Evolutionary conservation across 2,797 vertebrate species (phyloP), one percentile per base, ranked within the genome.

Genomic region (Microcaecilia unicolor): DNA sequence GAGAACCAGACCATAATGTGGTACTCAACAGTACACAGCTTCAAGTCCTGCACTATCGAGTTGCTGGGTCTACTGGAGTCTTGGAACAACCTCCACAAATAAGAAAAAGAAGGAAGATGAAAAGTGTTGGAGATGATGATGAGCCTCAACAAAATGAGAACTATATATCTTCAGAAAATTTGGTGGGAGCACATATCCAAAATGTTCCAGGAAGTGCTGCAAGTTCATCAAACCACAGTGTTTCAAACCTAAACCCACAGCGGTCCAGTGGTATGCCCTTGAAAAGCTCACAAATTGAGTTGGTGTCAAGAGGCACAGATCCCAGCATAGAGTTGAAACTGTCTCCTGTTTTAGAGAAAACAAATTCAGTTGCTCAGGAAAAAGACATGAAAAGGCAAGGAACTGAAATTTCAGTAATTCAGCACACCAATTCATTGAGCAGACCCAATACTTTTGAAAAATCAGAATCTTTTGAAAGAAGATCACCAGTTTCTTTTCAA

Each of bases 91-190:
- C 93, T 6, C 75, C 83, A 4, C 91, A 91, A 33, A 82, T 99
- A 40, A 83, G 95, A 40, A 99, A 98, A 72, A 85, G 96, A 60
- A 87, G 93, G 55, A 98, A 93, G 73, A 94, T 98, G 89, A 98
- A 97, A 70, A 98, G 96, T 20, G 93, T 97, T 11, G 95, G 96
- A 0, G 94, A 99, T 46, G 94, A 98, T 4, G 94, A 98, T 2
- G 96, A 98, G 31, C 81, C 88, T 8, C 91, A 89, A 37, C 89
- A 89, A 36, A 92, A 80, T 4, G 92, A 96, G 55, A 78, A 65
- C 0, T 83, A 55, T 10, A 17, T 75, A 21, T 75, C 83, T 24
- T 84, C 75, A 1, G 90, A 89, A 47, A 87, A 67, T 48, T 60
- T 80, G 3, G 87, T 90, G 49, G 61, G 38, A 20, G 30, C 34